Percentiles rank a stretch among this genome's conserved stretches.
phyloP scores from a whole-genome alignment of 1,140 invertebrate genomes.

The Drosophila asahinai region DNA sequence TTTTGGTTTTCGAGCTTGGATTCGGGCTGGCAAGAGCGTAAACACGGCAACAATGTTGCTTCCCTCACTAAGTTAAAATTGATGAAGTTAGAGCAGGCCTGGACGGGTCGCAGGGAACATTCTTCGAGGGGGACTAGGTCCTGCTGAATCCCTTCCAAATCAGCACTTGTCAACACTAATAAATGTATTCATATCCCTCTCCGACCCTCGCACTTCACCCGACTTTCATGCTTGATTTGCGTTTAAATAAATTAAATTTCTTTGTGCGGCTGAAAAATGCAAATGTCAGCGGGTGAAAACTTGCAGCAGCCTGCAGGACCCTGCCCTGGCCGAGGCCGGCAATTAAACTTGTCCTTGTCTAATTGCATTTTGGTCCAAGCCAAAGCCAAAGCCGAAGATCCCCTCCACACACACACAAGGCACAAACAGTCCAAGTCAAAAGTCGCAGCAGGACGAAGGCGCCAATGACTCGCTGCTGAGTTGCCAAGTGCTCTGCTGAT shows the following conservation, averaged over 20 bases:
- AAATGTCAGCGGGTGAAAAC: constrained; percentile 65
- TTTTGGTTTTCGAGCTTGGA: constrained; percentile 13
- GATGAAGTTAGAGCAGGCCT: constrained; percentile 52
- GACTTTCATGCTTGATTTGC: constrained; percentile 68
- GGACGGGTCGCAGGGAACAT: neutral
- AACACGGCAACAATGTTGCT: constrained; percentile 30
- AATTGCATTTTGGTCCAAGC: constrained; percentile 78
- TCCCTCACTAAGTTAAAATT: constrained; percentile 58
- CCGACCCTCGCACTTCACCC: neutral
- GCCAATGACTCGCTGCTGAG: constrained; percentile 56
- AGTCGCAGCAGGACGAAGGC: constrained; percentile 39
- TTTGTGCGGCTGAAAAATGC: constrained; percentile 42
- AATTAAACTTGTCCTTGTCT: constrained; percentile 84
- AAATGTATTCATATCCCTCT: constrained; percentile 32
- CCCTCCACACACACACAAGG: constrained; percentile 9
- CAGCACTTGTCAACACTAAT: constrained; percentile 50
- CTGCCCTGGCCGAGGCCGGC: constrained; percentile 48
- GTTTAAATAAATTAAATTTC: constrained; percentile 71
- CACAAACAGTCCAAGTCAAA: constrained; percentile 68
- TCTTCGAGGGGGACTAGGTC: neutral
- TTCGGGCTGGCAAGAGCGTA: constrained; percentile 22
- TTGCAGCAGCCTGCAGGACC: constrained; percentile 50
- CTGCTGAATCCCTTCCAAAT: constrained; percentile 28
- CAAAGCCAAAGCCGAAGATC: constrained; percentile 33
- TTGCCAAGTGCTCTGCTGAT: constrained; percentile 80